Evolutionary conservation across 2,797 vertebrate genomes (phyloP), one percentile per base, ranked within the genome.

Genomic region (Enteromius mattozi): DNA sequence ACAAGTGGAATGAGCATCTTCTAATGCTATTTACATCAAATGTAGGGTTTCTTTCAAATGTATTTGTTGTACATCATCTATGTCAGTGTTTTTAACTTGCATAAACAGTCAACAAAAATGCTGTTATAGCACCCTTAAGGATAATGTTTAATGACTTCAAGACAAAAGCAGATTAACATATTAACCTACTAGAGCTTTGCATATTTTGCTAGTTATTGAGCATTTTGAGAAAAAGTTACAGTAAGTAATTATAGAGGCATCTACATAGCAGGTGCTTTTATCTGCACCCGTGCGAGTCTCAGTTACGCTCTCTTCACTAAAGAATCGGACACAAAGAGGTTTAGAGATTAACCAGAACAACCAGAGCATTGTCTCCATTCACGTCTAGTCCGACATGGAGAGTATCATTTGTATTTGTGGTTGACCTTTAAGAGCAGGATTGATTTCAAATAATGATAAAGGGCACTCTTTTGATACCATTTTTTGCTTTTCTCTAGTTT

Each of bases 291-390:
- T 78, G 45, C 30, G 30, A 45, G 85, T 88, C 88, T 92, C 82
- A 56, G 89, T 40, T 93, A 92, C 94, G 56, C 86, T 88, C 86
- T 86, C 30, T 24, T 88, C 86, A 88, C 88, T 80, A 80, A 86
- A 87, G 33, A 63, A 76, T 85, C 21, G 82, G 83, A 87, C 80
- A 86, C 86, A 91, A 89, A 86, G 86, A 79, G 86, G 70, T 85
- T 49, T 84, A 87, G 84, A 91, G 72, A 81, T 85, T 47, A n/a
- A 80, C 65, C n/a, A 47, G 86, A 92, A 95, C 94, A 95, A 94
- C 74, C 33, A 75, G 4, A 12, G 21, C 89, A 89, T 94, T 96
- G 94, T 95, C 82, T 80, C 47, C 78, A 70, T 61, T 81, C 83
- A 68, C 79, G 85, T 84, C 88, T 86, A 79, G 70, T 81, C 49